Evolutionary conservation across 2,113 vertebrate genomes (phyloP), one percentile per base, ranked within the genome.

Genomic region (Cyprinodon variegatus): DNA sequence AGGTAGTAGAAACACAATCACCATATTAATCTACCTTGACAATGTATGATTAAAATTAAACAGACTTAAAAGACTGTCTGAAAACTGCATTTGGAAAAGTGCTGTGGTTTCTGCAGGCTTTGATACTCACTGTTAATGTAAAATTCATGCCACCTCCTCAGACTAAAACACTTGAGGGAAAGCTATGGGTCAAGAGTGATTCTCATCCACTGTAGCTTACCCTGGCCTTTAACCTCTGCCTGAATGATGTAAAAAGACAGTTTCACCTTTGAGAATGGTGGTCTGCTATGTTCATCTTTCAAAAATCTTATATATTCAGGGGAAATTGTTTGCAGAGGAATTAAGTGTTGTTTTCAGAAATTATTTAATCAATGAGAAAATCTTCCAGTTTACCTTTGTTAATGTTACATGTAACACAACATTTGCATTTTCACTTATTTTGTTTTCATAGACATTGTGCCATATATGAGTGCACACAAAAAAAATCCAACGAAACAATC

Each of bases 401-500:
- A 10, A 17, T 53, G 48, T 20, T 53, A 10, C 50, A 57, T n/a
- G 4, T 20, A n/a, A 20, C 50, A n/a, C 9, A 6, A 41, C 0
- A 68, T 68, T 22, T 64, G 39, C 46, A 68, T 37, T 70, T 68
- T 46, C 53, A 40, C 13, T 64, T 40, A 5, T 29, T 39, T 4
- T 45, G 8, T 70, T 38, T 74, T 68, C 1, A 15, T 50, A 53
- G 66, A n/a, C 4, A 6, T 14, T 10, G 40, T 2, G 11, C 14
- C 17, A 59, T 8, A 60, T 78, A 72, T 70, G 50, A 15, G 68
- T 12, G 37, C 4, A 45, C 29, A 41, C 46, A 70, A 63, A 75
- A 65, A 65, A 75, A 73, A 60, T 84, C 61, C 77, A 15, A 67
- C 15, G 59, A 50, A 57, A 74, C 72, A 65, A 3, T 65, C 72